Conservation (phyloP, 2,888 invertebrate genomes). For the Gortyna flavago region DNA sequence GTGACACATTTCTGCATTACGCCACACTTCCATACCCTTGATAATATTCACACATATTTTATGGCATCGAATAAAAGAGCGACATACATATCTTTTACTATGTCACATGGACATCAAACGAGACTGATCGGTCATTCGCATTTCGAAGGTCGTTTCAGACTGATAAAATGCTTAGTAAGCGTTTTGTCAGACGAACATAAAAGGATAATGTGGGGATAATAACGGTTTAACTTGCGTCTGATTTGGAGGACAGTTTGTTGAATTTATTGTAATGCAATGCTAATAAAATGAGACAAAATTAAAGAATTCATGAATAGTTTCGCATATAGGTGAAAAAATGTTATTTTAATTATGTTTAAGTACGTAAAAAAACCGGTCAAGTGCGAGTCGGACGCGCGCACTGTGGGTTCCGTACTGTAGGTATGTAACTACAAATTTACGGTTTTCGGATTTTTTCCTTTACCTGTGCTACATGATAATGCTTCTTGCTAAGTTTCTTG, state of each 20-base stretch:
- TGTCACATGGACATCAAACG: constrained; percentile 9
- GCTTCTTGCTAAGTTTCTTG: too few relatives aligned
- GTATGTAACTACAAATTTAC: too few relatives aligned
- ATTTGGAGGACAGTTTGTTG: constrained; percentile 36
- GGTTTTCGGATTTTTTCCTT: too few relatives aligned
- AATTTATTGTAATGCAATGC: constrained; percentile 23
- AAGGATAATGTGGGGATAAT: constrained; percentile 18
- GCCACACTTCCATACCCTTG: neutral
- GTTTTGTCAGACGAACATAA: constrained; percentile 26
- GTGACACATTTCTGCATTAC: neutral
- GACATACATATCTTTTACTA: neutral
- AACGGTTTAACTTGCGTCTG: constrained; percentile 6
- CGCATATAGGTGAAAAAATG: too few relatives aligned
- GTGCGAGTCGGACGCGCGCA: too few relatives aligned
- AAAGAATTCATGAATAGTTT: too few relatives aligned
- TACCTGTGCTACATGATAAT: too few relatives aligned
- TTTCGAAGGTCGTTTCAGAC: constrained; percentile 12
- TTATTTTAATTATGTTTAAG: too few relatives aligned
- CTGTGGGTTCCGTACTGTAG: too few relatives aligned
- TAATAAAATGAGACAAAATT: neutral
- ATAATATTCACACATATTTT: constrained; percentile 7
- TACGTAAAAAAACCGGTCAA: too few relatives aligned
- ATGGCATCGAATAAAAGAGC: constrained; percentile 22
- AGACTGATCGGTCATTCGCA: constrained; percentile 21
- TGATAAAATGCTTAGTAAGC: constrained; percentile 20